Base-by-base conservation (phyloP, 2,888 invertebrate genomes). In the Agonopterix heracliana region DNA sequence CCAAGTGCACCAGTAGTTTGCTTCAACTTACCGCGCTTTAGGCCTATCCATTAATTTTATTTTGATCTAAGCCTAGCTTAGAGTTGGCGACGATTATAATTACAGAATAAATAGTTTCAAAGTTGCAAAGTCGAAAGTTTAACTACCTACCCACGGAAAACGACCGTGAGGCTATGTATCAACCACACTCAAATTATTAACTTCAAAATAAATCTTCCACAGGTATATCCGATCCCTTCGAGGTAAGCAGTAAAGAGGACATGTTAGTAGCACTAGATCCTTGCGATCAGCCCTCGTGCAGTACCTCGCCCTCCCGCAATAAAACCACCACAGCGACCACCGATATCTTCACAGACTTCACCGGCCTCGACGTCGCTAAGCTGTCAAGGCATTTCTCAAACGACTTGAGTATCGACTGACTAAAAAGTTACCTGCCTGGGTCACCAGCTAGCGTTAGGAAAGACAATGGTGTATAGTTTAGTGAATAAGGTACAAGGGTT, bases 331-430 rank as follows among this genome's bases (percentile, higher is more conserved):
- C 79, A 0, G 74, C 82, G 0, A 69, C 75, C 8, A 68, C 80
- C 0, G 88, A 88, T 54, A 77, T 89, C 5, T 85, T 89, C 72
- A 85, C 81, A 0, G 89, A 89, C 57, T 86, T 89, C 71, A 78
- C 86, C 0, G 87, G 85, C 0, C 65, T 89, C 0, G 88, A 89
- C 48, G 87, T 89, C 1, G 79, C 85, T 1, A 86, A 80, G 56
- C 77, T 88, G 11, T 89, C 87, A 46, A 77, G 88, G 14, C 88
- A 89, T 49, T 87, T 87, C 73, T 78, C 87, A 1, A 84, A 89
- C 65, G 89, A 89, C 52, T 70, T 89, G 14, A 86, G 79, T 55
- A 85, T 89, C 49, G 89, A 89, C 83, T 89, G 89, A 89, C 87
- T 89, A 80, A 89, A 71, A 72, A 68, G 66, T 45, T 86, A 83